phyloP scores from a whole-genome alignment of 2,113 vertebrate genomes.

The Peromyscus maniculatus region DNA sequence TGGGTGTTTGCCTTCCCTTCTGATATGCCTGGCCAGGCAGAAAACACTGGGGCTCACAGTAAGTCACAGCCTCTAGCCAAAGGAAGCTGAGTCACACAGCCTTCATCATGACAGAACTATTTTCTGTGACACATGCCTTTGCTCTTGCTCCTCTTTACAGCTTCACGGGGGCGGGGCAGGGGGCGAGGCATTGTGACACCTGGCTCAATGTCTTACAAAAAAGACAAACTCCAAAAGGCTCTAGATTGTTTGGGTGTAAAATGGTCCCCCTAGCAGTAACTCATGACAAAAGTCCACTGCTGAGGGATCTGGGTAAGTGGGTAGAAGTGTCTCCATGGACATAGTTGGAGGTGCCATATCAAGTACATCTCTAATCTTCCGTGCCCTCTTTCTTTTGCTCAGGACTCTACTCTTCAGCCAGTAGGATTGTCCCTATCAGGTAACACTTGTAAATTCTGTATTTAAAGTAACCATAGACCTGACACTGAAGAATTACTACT shows the following conservation, averaged over 20 bases:
- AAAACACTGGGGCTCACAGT: background rate
- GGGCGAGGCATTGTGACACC: background rate
- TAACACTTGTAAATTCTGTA: background rate
- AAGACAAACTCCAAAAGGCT: background rate
- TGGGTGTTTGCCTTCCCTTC: background rate
- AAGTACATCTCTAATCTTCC: accelerated
- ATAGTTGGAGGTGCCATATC: accelerated
- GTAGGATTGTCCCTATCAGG: accelerated
- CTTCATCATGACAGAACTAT: background rate
- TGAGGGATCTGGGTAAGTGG: background rate
- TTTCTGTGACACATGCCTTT: background rate
- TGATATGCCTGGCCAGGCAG: background rate
- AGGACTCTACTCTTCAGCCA: background rate
- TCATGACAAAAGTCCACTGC: background rate
- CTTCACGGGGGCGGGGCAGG: too few relatives aligned
- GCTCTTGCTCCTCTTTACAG: background rate
- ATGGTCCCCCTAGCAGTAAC: background rate
- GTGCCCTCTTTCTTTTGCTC: too few relatives aligned
- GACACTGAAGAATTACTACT: background rate
- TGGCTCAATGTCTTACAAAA: background rate
- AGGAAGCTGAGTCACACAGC: background rate
- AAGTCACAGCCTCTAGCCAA: background rate
- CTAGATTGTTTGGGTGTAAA: background rate
- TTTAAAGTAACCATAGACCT: background rate
- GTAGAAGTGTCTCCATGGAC: too few relatives aligned